phyloP scores from a whole-genome alignment of 2,113 vertebrate species.

The Calonectris borealis region DNA sequence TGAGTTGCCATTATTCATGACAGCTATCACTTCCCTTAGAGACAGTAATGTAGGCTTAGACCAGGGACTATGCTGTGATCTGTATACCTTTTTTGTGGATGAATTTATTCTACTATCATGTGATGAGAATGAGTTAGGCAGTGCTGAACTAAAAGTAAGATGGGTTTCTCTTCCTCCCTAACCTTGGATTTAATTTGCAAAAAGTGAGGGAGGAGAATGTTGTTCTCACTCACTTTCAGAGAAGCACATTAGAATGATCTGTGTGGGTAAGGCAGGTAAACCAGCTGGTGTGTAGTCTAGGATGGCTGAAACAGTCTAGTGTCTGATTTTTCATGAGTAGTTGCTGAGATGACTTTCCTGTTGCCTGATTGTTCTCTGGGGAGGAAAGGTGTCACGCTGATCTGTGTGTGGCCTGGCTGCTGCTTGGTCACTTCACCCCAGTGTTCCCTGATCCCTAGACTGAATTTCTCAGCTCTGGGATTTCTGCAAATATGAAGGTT shows the following conservation, averaged over 20 bases:
- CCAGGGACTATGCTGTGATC: not conserved
- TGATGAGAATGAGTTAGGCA: not conserved
- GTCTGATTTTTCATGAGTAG: not conserved
- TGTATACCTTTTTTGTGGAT: not conserved
- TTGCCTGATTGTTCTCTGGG: not conserved
- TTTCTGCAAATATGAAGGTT: not conserved
- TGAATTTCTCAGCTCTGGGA: not conserved
- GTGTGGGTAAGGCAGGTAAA: not conserved
- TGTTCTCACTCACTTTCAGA: not conserved
- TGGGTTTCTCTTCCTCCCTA: not conserved
- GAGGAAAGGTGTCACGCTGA: not conserved
- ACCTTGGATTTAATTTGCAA: not conserved
- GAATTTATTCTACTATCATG: not conserved
- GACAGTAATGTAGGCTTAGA: not conserved
- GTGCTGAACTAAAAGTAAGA: not conserved
- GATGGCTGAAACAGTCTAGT: not conserved
- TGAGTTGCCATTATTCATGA: slow-evolving; percentile 6
- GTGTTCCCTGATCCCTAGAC: not conserved
- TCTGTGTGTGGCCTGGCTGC: not conserved
- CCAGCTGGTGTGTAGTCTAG: not conserved
- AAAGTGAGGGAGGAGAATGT: not conserved
- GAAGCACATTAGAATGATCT: not conserved
- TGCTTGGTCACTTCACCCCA: not conserved
- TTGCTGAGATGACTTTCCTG: not conserved
- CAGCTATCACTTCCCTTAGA: not conserved